These are phyloP conservation scores for Tapera naevia DNA, from an alignment of 2,797 vertebrate species.

Conservation along the genomic window DNA sequence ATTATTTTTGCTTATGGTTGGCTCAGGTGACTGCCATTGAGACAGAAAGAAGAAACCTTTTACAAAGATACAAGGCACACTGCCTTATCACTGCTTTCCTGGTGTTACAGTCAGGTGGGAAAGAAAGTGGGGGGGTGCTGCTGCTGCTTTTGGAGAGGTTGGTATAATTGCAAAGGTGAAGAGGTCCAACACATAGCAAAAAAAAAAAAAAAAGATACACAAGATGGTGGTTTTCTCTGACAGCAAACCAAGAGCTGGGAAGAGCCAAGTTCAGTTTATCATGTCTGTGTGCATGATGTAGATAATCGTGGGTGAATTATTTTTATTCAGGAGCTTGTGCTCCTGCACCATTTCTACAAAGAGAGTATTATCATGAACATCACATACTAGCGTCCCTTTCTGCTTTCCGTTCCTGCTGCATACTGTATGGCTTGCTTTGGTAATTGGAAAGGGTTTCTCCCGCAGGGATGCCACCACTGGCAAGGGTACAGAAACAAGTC, in stretches of 20 bases:
- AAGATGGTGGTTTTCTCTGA: not conserved
- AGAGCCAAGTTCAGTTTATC: not conserved
- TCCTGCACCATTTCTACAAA: not conserved
- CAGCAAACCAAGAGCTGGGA: not conserved
- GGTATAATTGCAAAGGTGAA: not conserved
- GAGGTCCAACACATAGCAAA: not conserved
- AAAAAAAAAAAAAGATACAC: not conserved
- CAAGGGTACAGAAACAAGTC: not conserved
- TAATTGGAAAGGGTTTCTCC: not conserved
- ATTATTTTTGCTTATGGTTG: not conserved
- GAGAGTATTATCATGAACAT: not conserved
- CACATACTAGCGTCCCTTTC: not conserved
- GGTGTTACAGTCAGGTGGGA: not conserved
- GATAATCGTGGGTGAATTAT: rapidly evolving
- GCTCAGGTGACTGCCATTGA: not conserved
- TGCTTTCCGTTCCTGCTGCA: not conserved
- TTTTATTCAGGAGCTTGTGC: too few species aligned
- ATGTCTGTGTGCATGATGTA: not conserved
- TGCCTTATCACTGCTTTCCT: not conserved
- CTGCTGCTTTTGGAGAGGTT: not conserved
- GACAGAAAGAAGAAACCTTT: not conserved
- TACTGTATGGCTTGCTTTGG: not conserved
- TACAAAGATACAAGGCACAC: not conserved
- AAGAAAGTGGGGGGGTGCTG: not conserved
- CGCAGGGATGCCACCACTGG: not conserved